A percentile compares a stretch with the other conserved stretches of the same genome.
Evolutionary conservation across 2,113 vertebrate species (phyloP).

Genomic region (Xyrauchen texanus): DNA sequence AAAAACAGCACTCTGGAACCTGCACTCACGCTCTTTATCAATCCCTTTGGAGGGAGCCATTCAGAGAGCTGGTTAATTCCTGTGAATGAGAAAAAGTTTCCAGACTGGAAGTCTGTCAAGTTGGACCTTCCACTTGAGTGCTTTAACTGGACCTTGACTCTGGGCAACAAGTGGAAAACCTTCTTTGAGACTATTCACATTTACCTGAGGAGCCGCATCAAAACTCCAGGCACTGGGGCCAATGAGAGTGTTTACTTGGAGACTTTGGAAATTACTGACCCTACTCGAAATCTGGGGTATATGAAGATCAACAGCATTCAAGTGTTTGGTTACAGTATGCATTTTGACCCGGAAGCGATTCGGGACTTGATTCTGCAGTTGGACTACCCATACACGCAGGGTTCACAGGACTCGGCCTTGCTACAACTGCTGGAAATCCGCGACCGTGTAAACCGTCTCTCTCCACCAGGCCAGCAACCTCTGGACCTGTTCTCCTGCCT

Average conservation of each 20-base stretch:
- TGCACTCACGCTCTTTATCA: conserved; percentile 89
- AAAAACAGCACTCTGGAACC: conserved; percentile 98
- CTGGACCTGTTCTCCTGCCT: conserved; percentile 95
- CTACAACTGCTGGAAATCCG: conserved; percentile 92
- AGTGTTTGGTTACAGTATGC: conserved; percentile 99
- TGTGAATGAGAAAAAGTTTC: conserved; percentile 87
- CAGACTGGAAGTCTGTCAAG: conserved; percentile 92
- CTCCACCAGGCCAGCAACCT: conserved; percentile 87
- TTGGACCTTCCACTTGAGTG: conserved; percentile 93
- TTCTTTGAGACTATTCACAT: conserved; percentile 98
- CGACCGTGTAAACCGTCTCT: conserved; percentile 93
- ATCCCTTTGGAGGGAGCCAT: conserved; percentile 96
- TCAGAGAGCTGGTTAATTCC: conserved; percentile 98
- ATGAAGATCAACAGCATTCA: conserved; percentile 99
- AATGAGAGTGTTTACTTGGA: conserved; percentile 93
- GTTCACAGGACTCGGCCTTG: conserved; percentile 93
- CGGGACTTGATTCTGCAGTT: conserved; percentile 94
- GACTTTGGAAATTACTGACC: conserved; percentile 88
- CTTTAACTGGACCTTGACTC: conserved; percentile 93
- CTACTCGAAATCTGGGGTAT: conserved; percentile 90
- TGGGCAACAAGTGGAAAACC: conserved; percentile 98
- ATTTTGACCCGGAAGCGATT: conserved; percentile 95
- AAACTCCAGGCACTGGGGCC: conserved; percentile 75
- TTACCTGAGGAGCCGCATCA: conserved; percentile 92
- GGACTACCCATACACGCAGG: conserved; percentile 97